Evolutionary conservation across 1,140 invertebrate genomes (phyloP).

Genomic region (Schlechtendalia chinensis): DNA sequence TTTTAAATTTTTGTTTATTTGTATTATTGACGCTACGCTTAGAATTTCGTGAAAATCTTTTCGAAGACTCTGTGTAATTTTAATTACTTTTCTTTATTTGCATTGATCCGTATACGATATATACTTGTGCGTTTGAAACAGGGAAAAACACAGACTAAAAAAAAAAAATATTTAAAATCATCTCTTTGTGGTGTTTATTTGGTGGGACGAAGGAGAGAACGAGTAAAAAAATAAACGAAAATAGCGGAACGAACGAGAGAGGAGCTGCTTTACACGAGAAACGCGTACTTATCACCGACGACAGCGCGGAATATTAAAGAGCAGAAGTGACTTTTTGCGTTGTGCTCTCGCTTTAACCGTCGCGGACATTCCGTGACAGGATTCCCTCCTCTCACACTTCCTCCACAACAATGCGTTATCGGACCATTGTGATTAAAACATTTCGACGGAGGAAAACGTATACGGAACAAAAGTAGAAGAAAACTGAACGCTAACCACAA

Average conservation of each 20-base stretch:
- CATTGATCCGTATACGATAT: not conserved
- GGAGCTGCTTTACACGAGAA: slow-evolving; percentile 2
- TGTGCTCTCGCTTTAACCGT: not conserved
- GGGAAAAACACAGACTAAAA: not conserved
- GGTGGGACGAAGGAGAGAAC: not conserved
- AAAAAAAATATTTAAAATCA: no score
- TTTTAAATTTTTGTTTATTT: no score
- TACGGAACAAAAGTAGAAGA: not conserved
- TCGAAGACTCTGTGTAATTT: no score
- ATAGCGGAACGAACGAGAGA: not conserved
- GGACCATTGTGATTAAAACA: not conserved
- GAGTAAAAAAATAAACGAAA: not conserved
- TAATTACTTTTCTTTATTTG: not conserved
- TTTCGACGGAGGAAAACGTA: not conserved
- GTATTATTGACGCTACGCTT: no score
- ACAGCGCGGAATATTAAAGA: slow-evolving; percentile 31
- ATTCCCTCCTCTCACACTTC: no score
- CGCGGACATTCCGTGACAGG: not conserved
- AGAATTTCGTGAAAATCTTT: no score
- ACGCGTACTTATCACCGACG: slow-evolving; percentile 5
- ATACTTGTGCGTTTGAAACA: not conserved
- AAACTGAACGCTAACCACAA: not conserved
- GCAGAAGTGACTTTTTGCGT: not conserved
- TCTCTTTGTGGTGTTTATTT: not conserved
- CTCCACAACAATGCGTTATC: no score